phyloP scores from a whole-genome alignment of 2,113 vertebrate species.

The Scomber colias region DNA sequence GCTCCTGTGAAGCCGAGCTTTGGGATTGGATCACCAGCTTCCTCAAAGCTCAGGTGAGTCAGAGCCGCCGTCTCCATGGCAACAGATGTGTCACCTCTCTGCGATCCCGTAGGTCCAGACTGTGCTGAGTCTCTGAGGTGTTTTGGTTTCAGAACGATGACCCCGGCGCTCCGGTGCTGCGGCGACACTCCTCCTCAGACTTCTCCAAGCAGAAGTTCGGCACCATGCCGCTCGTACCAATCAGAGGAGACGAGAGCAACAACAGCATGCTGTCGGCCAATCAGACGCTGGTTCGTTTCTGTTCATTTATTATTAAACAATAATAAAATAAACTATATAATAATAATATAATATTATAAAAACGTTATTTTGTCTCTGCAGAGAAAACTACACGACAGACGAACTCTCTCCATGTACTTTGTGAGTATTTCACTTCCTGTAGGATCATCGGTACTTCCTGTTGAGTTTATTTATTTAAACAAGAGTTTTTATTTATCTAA shows the following conservation, averaged over 20 bases:
- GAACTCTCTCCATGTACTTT: constrained; percentile 99
- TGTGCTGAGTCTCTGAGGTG: not conserved
- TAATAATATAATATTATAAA: not conserved
- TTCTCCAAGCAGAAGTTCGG: constrained; percentile 96
- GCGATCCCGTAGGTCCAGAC: no score
- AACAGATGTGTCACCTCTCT: no score
- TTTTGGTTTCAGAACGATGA: constrained; percentile 84
- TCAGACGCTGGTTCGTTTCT: constrained; percentile 86
- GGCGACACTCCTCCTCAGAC: constrained; percentile 93
- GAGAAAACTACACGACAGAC: constrained; percentile 93
- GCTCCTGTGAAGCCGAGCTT: constrained; percentile 89
- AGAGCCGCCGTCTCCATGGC: not conserved
- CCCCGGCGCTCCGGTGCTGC: constrained; percentile 87
- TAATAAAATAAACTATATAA: no score
- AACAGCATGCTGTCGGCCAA: constrained; percentile 94
- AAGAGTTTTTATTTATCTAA: no score
- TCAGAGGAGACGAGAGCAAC: constrained; percentile 92
- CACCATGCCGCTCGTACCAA: constrained; percentile 95
- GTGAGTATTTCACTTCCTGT: constrained; percentile 87
- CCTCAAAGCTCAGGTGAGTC: constrained; percentile 90
- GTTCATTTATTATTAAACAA: no score
- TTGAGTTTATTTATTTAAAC: no score
- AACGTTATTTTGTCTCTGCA: constrained; percentile 73
- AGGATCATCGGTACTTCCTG: no score
- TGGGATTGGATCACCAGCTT: constrained; percentile 98